phyloP scores from a whole-genome alignment of 2,888 invertebrate genomes.

The Schizaphis graminum region DNA sequence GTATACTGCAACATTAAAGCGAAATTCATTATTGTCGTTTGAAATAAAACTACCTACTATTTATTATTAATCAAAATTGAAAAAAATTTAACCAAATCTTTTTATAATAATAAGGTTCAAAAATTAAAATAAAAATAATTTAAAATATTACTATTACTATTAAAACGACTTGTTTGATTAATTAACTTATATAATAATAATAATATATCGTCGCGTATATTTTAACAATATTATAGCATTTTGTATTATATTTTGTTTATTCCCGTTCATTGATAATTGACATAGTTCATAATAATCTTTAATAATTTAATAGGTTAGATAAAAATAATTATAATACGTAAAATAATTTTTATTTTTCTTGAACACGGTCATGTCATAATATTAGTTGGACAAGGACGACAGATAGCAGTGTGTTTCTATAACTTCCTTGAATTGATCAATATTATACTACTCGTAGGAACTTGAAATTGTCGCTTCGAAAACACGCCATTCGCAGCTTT shows the following conservation, averaged over 20 bases:
- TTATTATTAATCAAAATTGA: background rate
- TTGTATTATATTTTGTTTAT: background rate
- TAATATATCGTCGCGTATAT: background rate
- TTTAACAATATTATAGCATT: background rate
- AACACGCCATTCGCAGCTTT: background rate
- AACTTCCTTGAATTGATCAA: conserved; percentile 27
- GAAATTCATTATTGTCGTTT: background rate
- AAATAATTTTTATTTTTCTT: background rate
- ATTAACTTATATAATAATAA: background rate
- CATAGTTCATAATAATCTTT: background rate
- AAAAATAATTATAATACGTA: background rate
- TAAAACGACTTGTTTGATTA: background rate
- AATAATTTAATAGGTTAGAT: background rate
- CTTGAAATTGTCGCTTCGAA: background rate
- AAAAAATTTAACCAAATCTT: background rate
- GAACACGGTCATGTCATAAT: background rate
- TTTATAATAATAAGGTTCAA: background rate
- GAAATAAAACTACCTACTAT: background rate
- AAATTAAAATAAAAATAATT: background rate
- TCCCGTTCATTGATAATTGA: background rate
- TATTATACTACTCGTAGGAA: background rate
- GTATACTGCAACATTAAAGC: background rate
- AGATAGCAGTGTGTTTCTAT: background rate
- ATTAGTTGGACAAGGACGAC: conserved; percentile 11
- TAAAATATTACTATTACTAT: too few species aligned